These are phyloP conservation scores for Tachuris rubrigastra DNA, from an alignment of 2,113 vertebrate species.

Conservation along the genomic window DNA sequence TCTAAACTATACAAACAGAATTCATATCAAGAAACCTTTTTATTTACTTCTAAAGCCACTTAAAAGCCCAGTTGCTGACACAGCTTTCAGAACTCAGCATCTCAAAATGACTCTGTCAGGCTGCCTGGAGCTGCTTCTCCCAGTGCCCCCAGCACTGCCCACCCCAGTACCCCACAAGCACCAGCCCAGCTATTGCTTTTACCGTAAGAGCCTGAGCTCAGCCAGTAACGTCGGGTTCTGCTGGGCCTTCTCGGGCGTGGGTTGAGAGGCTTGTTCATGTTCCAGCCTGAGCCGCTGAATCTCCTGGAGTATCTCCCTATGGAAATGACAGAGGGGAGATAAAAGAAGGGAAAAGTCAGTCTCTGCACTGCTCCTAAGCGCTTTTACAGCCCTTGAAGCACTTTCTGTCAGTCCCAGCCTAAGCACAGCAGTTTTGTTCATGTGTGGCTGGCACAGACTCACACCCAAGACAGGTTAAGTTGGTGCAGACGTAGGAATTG, in stretches of 20 bases:
- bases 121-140: rapidly evolving
- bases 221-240: conserved; percentile 93
- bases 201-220: conserved; percentile 91
- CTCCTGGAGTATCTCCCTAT: conserved; percentile 92
- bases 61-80: not conserved
- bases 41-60: not conserved
- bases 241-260: conserved; percentile 93
- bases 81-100: not conserved
- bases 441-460: rapidly evolving
- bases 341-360: not conserved
- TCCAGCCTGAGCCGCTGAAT: conserved; percentile 93
- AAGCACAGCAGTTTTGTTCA: not conserved
- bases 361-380: rapidly evolving
- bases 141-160: not conserved
- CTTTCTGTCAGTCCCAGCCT: rapidly evolving
- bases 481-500: rapidly evolving
- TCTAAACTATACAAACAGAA: not conserved
- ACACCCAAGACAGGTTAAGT: rapidly evolving
- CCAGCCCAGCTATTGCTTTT: rapidly evolving
- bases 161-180: rapidly evolving
- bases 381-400: rapidly evolving
- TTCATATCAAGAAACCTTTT: not conserved
- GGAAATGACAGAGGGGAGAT: not conserved
- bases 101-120: not conserved
- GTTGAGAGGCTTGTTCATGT: conserved; percentile 93